A percentile compares a stretch with the other conserved stretches of the same genome.
These are phyloP conservation scores for Papilio polyxenes DNA, from an alignment of 1,140 invertebrate species.

Conservation along the genomic window DNA sequence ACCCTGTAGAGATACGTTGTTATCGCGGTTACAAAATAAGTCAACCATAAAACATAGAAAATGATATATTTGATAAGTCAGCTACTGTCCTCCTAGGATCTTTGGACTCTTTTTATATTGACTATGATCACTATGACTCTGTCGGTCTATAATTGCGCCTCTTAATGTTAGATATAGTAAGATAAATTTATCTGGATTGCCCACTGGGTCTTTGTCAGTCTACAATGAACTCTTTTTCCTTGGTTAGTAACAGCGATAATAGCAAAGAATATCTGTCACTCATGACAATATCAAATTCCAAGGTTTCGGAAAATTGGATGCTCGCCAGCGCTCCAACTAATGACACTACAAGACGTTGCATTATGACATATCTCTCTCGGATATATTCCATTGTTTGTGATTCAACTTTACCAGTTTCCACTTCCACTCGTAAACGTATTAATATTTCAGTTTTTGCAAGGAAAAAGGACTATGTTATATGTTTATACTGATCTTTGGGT, in stretches of 20 bases:
- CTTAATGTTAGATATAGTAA: too few species aligned
- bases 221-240: background rate
- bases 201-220: background rate
- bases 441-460: too few species aligned
- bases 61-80: too few species aligned
- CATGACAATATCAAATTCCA: conserved; percentile 31
- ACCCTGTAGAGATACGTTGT: background rate
- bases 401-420: background rate
- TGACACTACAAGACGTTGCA: conserved; percentile 41
- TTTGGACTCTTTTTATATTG: too few species aligned
- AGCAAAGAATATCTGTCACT: conserved; percentile 10
- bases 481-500: too few species aligned
- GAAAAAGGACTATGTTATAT: too few species aligned
- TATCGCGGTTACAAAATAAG: background rate
- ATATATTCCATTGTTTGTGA: background rate
- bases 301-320: conserved; percentile 46
- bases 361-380: background rate
- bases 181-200: background rate
- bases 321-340: conserved; percentile 45
- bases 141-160: too few species aligned
- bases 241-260: conserved; percentile 11
- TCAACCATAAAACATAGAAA: too few species aligned
- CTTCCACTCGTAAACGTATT: too few species aligned
- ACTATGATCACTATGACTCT: too few species aligned
- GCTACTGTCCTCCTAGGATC: too few species aligned